Evolutionary conservation across 2,113 vertebrate species (phyloP).

Genomic region (Propithecus coquereli): DNA sequence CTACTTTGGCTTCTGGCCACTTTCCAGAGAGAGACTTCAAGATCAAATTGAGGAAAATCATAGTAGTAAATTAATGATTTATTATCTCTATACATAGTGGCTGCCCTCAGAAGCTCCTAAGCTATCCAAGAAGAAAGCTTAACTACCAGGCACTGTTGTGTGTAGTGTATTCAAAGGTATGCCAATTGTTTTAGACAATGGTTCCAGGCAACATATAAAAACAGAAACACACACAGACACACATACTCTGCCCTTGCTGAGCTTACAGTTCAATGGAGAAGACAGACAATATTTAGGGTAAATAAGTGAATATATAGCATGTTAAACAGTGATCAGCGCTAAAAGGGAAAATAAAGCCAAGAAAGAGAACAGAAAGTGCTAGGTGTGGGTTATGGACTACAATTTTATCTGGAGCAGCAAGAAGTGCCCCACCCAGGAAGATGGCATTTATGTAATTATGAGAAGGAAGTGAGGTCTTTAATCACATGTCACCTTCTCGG

Average conservation of each 20-base stretch:
- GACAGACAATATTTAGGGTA: neutral
- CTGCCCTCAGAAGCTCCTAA: neutral
- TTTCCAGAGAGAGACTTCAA: neutral
- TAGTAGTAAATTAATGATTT: neutral
- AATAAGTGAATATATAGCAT: neutral
- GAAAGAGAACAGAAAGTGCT: neutral
- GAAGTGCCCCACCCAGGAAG: neutral
- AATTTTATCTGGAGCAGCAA: neutral
- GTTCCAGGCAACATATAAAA: neutral
- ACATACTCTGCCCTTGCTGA: neutral
- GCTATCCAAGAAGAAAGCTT: neutral
- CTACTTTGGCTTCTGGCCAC: too few relatives aligned
- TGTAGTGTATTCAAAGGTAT: neutral
- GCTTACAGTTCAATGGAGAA: neutral
- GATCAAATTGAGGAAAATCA: neutral
- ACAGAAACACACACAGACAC: neutral
- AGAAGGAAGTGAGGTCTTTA: neutral
- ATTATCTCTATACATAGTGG: too few relatives aligned
- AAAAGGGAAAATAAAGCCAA: neutral
- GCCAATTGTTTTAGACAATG: neutral
- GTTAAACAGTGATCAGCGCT: neutral
- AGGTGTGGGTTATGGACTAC: fast-evolving
- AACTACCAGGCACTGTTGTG: neutral
- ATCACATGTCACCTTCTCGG: neutral
- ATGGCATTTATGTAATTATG: neutral